Conservation (phyloP, 2,113 vertebrate genomes). For the Neopipo cinnamomea region DNA sequence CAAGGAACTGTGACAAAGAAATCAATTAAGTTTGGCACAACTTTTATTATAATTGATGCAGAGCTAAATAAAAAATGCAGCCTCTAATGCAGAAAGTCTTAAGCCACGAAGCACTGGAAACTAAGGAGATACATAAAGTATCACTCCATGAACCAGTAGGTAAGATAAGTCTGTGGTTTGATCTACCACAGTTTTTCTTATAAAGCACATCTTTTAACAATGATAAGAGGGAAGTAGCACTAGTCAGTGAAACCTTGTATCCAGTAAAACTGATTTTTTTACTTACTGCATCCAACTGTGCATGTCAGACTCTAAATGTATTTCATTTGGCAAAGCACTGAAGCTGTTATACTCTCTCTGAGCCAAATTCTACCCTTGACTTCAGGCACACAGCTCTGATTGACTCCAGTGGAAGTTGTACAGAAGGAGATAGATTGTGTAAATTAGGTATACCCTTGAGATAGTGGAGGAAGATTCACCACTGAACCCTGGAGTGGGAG, state of each 20-base stretch:
- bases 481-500: background rate
- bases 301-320: slow-evolving; percentile 64
- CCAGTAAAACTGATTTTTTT: slow-evolving; percentile 59
- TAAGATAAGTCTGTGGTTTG: background rate
- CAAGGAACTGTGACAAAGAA: background rate
- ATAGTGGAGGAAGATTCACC: background rate
- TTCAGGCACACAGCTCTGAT: slow-evolving; percentile 55
- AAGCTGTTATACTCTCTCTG: slow-evolving; percentile 25
- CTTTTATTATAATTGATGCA: background rate
- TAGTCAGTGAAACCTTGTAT: background rate
- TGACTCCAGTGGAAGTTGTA: slow-evolving; percentile 37
- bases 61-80: background rate
- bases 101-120: background rate
- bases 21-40: background rate
- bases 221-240: slow-evolving; percentile 3
- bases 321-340: slow-evolving; percentile 60
- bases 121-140: background rate
- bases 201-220: slow-evolving; percentile 20
- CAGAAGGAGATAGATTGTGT: slow-evolving; percentile 44
- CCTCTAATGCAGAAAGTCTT: background rate
- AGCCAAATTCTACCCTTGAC: slow-evolving; percentile 60
- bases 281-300: slow-evolving; percentile 52
- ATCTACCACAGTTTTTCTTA: slow-evolving; percentile 2
- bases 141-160: background rate
- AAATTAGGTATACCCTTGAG: slow-evolving; percentile 37